A percentile compares a stretch with the other conserved stretches of the same genome.
phyloP scores from a whole-genome alignment of 1,140 invertebrate genomes.

The Sminthurides bifidus region DNA sequence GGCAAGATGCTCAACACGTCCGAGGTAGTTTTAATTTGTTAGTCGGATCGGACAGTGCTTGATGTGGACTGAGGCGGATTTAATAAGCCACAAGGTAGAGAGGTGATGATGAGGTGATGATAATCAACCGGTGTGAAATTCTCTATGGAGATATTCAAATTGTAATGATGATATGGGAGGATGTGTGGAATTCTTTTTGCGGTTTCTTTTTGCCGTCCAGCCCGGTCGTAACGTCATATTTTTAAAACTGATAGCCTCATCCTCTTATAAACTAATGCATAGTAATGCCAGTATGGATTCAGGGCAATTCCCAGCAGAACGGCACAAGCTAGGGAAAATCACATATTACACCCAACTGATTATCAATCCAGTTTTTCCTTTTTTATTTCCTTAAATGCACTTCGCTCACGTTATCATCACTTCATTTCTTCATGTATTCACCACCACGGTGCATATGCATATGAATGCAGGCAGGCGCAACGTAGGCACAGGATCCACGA shows the following conservation, averaged over 20 bases:
- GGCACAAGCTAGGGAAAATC: too few relatives aligned
- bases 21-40: too few relatives aligned
- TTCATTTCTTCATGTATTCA: too few relatives aligned
- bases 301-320: too few relatives aligned
- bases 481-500: neutral
- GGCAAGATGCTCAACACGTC: too few relatives aligned
- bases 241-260: slow-evolving; percentile 25
- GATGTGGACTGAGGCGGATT: too few relatives aligned
- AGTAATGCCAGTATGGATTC: slow-evolving; percentile 27
- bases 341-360: too few relatives aligned
- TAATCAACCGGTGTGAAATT: neutral
- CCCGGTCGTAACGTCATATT: slow-evolving; percentile 15
- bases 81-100: neutral
- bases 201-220: neutral
- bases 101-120: neutral
- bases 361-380: slow-evolving; percentile 9
- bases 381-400: slow-evolving; percentile 11
- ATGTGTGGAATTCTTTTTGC: neutral
- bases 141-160: neutral
- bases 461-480: neutral
- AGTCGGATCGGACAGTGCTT: too few relatives aligned
- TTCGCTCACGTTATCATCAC: too few relatives aligned
- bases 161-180: neutral
- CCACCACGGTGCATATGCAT: too few relatives aligned
- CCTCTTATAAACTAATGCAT: slow-evolving; percentile 18